A percentile compares a stretch with the other conserved stretches of the same genome.
Evolutionary conservation across 2,113 vertebrate species (phyloP).

Genomic region (Microcebus jonahi): DNA sequence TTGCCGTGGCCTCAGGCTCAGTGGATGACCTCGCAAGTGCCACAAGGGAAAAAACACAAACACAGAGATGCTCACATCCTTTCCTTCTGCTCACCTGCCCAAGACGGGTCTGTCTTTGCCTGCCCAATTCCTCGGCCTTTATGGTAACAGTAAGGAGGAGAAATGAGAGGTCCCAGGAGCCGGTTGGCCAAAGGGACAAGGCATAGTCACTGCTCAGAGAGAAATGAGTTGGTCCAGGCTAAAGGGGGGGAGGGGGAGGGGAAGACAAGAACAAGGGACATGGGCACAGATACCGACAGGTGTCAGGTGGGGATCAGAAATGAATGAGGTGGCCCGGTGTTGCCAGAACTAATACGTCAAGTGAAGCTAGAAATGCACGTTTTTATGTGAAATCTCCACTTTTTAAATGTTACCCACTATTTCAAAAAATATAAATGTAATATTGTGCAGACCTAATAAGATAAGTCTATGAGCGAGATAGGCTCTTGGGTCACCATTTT

Average conservation of each 20-base stretch:
- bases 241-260: no score
- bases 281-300: fast-evolving
- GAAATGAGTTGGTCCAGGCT: neutral
- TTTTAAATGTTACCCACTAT: neutral
- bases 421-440: neutral
- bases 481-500: neutral
- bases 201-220: neutral
- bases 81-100: neutral
- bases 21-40: neutral
- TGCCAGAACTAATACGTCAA: neutral
- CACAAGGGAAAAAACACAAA: neutral
- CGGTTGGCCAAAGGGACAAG: neutral
- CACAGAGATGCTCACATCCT: no score
- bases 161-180: neutral
- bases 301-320: no score
- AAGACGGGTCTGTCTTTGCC: neutral
- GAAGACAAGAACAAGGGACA: neutral
- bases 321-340: neutral
- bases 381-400: neutral
- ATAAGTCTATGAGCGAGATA: neutral
- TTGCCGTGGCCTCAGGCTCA: neutral
- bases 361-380: neutral
- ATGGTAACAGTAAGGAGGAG: neutral
- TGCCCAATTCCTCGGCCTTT: neutral
- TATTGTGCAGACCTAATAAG: neutral